Evolutionary conservation across 2,888 invertebrate genomes (phyloP), one percentile per base, ranked within the genome.

Genomic region (Micoletzkya japonica): DNA sequence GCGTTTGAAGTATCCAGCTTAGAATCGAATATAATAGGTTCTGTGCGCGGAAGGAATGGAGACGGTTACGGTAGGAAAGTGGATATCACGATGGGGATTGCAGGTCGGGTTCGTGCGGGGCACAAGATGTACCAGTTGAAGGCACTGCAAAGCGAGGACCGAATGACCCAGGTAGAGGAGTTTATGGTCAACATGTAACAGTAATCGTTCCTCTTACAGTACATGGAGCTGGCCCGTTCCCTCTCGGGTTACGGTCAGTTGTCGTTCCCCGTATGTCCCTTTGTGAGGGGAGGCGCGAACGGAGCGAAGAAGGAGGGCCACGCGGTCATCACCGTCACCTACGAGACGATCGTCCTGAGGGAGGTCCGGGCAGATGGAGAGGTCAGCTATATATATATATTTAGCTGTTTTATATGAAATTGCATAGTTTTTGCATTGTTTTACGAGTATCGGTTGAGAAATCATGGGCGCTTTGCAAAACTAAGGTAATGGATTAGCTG

Each of bases 41-140:
- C n/a, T n/a, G n/a, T n/a, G n/a, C n/a, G n/a, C n/a, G n/a, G n/a
- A n/a, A n/a, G n/a, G n/a, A n/a, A n/a, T n/a, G n/a, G n/a, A n/a
- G n/a, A n/a, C 1, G 32, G n/a, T 32, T 4, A 64, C 1, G 24
- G 36, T 24, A 24, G 67, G 24, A 32, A 50, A 70, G 36, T 93
- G 82, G 93, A 93, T 87, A 93, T 93, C n/a, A n/a, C n/a, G n/a
- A n/a, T n/a, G n/a, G n/a, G n/a, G n/a, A 91, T 93, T 95, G 50
- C 69, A 91, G 94, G 95, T 72, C 92, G 93, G 86, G 92, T 95
- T 81, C 90, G 90, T 74, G 92, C 95, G 20, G 93, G 92, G 67
- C 93, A 94, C 79, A 91, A 94, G 58, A 90, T 96, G 28, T 97
- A 96, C 88, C 95, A 97, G 87, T 89, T 98, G 74, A 97, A 96